These are phyloP conservation scores for Galeopsomyia nigrocyanea DNA, from an alignment of 2,888 invertebrate genomes.

Conservation along the genomic window DNA sequence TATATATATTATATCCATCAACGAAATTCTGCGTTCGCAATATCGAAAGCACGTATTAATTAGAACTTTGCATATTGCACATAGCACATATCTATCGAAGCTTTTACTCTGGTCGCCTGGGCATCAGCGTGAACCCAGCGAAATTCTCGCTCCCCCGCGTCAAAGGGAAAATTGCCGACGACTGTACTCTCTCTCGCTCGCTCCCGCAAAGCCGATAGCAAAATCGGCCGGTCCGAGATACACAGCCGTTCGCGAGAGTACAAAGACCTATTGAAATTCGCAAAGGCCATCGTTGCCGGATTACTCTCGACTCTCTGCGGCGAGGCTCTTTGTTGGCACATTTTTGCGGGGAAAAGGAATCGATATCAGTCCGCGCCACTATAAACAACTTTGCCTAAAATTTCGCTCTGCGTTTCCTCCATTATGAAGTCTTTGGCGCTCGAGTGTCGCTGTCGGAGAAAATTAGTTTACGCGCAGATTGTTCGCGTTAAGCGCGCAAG, in stretches of 20 bases:
- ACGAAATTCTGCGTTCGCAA: too few species aligned
- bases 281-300: conserved; percentile 26
- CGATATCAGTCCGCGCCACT: not conserved
- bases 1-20: too few species aligned
- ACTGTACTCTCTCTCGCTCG: conserved; percentile 35
- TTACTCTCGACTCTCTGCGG: not conserved
- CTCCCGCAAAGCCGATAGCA: conserved; percentile 21
- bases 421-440: conserved; percentile 1
- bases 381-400: conserved; percentile 13
- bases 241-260: not conserved
- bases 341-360: not conserved
- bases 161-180: too few species aligned
- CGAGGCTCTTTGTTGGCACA: not conserved
- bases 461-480: too few species aligned
- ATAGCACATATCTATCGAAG: too few species aligned
- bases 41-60: too few species aligned
- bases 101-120: too few species aligned
- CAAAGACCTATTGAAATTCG: conserved; percentile 41
- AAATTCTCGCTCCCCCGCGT: too few species aligned
- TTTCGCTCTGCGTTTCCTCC: conserved; percentile 11
- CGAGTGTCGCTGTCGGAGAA: not conserved
- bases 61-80: too few species aligned
- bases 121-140: too few species aligned
- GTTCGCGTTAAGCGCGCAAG: too few species aligned
- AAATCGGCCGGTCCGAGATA: conserved; percentile 8